These are phyloP conservation scores for Drosophila tani DNA, from an alignment of 1,140 invertebrate genomes.

Conservation along the genomic window DNA sequence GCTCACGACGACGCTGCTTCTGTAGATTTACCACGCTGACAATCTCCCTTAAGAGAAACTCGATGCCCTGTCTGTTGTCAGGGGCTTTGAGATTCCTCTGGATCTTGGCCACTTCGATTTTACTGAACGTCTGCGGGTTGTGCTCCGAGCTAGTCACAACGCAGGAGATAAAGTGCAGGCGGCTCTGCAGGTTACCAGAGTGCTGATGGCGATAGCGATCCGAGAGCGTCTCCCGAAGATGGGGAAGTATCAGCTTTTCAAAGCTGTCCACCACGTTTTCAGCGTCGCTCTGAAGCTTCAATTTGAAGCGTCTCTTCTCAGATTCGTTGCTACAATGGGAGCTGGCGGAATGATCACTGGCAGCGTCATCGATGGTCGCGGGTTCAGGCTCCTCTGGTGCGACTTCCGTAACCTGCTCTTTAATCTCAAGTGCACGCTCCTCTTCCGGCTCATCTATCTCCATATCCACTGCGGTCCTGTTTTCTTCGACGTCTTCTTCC, in stretches of 20 bases:
- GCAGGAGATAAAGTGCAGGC: conserved; percentile 72
- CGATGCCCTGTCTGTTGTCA: conserved; percentile 61
- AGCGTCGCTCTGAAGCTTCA: conserved; percentile 53
- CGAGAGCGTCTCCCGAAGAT: conserved; percentile 46
- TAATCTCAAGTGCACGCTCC: background rate
- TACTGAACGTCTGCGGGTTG: conserved; percentile 65
- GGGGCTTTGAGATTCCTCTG: conserved; percentile 67
- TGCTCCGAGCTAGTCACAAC: conserved; percentile 71
- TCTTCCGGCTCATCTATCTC: conserved; percentile 22
- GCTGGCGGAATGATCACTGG: conserved; percentile 31
- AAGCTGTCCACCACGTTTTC: conserved; percentile 70
- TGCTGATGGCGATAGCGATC: conserved; percentile 58
- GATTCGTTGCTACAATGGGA: conserved; percentile 43
- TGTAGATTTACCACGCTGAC: conserved; percentile 69
- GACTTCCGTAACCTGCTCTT: background rate
- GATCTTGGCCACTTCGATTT: conserved; percentile 66
- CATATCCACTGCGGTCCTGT: background rate
- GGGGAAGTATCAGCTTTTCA: conserved; percentile 72
- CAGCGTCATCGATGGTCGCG: background rate
- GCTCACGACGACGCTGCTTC: conserved; percentile 50
- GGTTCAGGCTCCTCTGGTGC: background rate
- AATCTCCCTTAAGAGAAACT: conserved; percentile 70
- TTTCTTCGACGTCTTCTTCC: conserved; percentile 4
- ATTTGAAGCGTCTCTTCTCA: conserved; percentile 31
- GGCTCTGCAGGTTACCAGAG: conserved; percentile 36